A percentile compares a stretch with the other conserved stretches of the same genome.
Conservation (phyloP, 2,113 vertebrate species). For the Tetrax tetrax region DNA sequence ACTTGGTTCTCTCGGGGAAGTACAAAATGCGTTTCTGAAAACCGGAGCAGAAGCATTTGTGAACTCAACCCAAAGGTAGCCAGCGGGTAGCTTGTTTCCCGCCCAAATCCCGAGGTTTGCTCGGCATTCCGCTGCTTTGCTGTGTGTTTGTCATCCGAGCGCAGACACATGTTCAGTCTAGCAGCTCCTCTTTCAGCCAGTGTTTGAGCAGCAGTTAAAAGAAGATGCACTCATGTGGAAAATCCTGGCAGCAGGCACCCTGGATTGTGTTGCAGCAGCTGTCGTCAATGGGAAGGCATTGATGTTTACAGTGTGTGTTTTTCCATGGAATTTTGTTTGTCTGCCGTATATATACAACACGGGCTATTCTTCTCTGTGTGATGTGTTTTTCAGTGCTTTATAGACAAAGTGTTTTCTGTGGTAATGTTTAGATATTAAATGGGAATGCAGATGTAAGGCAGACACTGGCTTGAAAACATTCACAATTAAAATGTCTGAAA, state of each 20-base stretch:
- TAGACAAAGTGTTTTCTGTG: neutral
- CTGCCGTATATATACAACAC: slow-evolving; percentile 13
- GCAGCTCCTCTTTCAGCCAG: slow-evolving; percentile 61
- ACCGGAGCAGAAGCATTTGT: neutral
- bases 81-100: neutral
- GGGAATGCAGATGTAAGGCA: slow-evolving; percentile 7
- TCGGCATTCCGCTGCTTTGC: slow-evolving; percentile 57
- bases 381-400: neutral
- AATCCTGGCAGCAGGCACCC: slow-evolving; percentile 68
- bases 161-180: slow-evolving; percentile 65
- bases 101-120: neutral
- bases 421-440: slow-evolving; percentile 10
- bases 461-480: neutral
- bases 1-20: neutral
- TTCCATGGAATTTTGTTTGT: slow-evolving; percentile 68
- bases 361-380: slow-evolving; percentile 11
- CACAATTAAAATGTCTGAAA: neutral
- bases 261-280: slow-evolving; percentile 67
- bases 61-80: neutral
- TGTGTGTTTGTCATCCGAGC: neutral
- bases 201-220: slow-evolving; percentile 61
- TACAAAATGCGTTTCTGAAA: neutral
- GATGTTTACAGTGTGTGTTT: slow-evolving; percentile 68
- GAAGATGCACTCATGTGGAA: slow-evolving; percentile 68
- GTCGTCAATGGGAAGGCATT: slow-evolving; percentile 52